Conservation (phyloP, 2,797 vertebrate species). For the Lophius americanus region DNA sequence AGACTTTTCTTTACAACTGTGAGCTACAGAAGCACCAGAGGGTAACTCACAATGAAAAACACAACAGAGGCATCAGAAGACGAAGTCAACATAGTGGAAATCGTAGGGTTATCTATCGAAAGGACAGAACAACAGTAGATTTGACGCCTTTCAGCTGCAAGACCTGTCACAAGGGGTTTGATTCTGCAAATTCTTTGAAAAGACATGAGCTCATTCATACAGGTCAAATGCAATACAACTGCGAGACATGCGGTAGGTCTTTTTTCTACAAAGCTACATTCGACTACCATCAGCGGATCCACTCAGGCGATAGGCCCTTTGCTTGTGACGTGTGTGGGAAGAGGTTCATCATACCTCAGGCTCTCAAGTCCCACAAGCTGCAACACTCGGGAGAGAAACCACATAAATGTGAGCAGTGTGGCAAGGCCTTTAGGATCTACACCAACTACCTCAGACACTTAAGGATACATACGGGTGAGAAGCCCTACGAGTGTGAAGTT, state of each 20-base stretch:
- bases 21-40: slow-evolving; percentile 77
- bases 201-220: slow-evolving; percentile 75
- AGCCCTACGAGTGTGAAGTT: slow-evolving; percentile 76
- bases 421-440: slow-evolving; percentile 72
- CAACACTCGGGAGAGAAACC: slow-evolving; percentile 77
- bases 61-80: slow-evolving; percentile 7
- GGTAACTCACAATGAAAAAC: slow-evolving; percentile 49
- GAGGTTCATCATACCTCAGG: slow-evolving; percentile 71
- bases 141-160: slow-evolving; percentile 72
- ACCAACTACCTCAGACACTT: slow-evolving; percentile 71
- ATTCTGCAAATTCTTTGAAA: slow-evolving; percentile 35
- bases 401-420: slow-evolving; percentile 69
- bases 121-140: slow-evolving; percentile 59
- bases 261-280: slow-evolving; percentile 79
- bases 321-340: slow-evolving; percentile 75
- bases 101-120: slow-evolving; percentile 66
- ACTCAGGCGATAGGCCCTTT: slow-evolving; percentile 75
- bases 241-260: slow-evolving; percentile 69
- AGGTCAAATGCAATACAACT: slow-evolving; percentile 62
- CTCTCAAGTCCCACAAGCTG: slow-evolving; percentile 73
- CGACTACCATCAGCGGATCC: slow-evolving; percentile 72
- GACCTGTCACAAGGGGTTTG: slow-evolving; percentile 69
- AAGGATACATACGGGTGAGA: slow-evolving; percentile 80
- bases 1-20: slow-evolving; percentile 76
- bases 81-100: background rate